Percentiles rank a stretch among this genome's conserved stretches.
Conservation (phyloP, 2,113 vertebrate species). For the Tenebrosternarchus preto region DNA sequence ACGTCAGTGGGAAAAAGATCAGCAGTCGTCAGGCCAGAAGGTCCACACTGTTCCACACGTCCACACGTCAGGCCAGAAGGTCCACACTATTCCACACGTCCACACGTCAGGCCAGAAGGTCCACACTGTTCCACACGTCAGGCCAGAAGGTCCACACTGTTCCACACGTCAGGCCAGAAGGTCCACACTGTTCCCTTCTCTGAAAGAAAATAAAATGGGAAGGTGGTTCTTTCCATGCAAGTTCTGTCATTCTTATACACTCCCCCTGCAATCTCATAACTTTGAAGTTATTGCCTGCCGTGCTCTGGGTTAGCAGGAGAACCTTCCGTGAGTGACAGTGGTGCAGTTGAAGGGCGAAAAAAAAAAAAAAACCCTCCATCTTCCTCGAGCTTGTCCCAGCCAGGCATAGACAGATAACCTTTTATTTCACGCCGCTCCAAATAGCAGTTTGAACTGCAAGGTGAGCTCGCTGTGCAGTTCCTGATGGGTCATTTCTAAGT, state of each 20-base stretch:
- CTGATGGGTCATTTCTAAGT: slow-evolving; percentile 44
- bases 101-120: neutral
- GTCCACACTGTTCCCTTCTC: slow-evolving; percentile 10
- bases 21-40: slow-evolving; percentile 6
- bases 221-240: slow-evolving; percentile 30
- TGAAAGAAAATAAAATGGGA: slow-evolving; percentile 7
- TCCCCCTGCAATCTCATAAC: neutral
- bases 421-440: slow-evolving; percentile 46
- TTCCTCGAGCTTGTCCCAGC: slow-evolving; percentile 36
- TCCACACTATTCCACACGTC: neutral
- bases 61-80: neutral
- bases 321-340: slow-evolving; percentile 45
- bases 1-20: neutral
- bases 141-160: neutral
- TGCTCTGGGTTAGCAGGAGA: slow-evolving; percentile 21
- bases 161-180: neutral
- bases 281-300: slow-evolving; percentile 40
- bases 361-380: slow-evolving; percentile 48
- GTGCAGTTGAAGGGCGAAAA: slow-evolving; percentile 38
- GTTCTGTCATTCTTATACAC: slow-evolving; percentile 14
- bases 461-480: slow-evolving; percentile 26
- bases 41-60: neutral
- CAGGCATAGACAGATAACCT: slow-evolving; percentile 53
- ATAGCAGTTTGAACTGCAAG: slow-evolving; percentile 39
- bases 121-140: neutral